Base-by-base conservation (phyloP, 1,140 invertebrate genomes). In the Drosophila littoralis region DNA sequence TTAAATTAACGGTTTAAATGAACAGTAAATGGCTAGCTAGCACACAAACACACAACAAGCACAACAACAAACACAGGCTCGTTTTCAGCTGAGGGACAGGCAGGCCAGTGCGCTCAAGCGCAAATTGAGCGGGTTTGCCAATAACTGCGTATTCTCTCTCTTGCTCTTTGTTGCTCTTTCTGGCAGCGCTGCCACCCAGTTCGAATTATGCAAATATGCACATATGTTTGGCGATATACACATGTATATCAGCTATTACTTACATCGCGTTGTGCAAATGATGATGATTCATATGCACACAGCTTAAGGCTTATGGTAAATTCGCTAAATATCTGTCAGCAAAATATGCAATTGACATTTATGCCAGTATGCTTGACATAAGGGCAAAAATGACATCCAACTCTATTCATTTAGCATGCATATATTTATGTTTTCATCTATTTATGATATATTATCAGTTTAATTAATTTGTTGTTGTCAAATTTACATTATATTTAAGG, bases 51-150 rank as follows among this genome's bases (percentile, higher is more conserved):
- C 22, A 22, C 22, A 22, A 22, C 22, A 22, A 3, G 22, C 22
- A 61, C 46, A 61, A 73, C 64, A 73, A 73, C 70, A 68, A 64
- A 28, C 17, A 64, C 35, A 15, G 9, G 42, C 28, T 12, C 28
- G 35, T 59, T 58, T 43, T 45, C 13, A 40, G 43, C 42, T 50
- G 22, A 28, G 22, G 22, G 22, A 1, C 17, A 17, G 17, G 22
- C 22, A 28, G 22, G 40, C 22, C 22, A 22, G 2, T 22, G 32
- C 50, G 50, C 43, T 45, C 40, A 52, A 60, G 40, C 64, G 36
- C 35, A 71, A 67, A 66, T 59, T 68, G 71, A 68, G 63, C 66
- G 72, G 40, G 55, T 28, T 74, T 61, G 46, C 33, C 64, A 71
- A 50, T 43, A 52, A 10, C 48, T 55, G 50, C 36, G 69, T 66